Evolutionary conservation across 1,140 invertebrate genomes (phyloP), one percentile per base, ranked within the genome.

Genomic region (Ruditapes philippinarum): DNA sequence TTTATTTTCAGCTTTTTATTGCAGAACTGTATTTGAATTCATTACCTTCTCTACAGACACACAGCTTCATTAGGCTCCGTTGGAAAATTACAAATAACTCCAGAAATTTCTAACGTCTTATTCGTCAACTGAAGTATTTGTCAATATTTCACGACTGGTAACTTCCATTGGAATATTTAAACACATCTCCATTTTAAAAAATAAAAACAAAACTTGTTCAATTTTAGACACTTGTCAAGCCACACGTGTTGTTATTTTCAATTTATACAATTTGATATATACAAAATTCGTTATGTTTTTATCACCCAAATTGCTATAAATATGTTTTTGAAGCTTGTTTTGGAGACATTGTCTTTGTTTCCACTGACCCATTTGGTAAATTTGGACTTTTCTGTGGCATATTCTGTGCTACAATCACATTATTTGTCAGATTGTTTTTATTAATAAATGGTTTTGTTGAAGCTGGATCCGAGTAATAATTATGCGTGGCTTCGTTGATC

Each of bases 251-350:
- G 68, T 76, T 51, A 86, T n/a, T 79, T 28, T 62, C 79, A 78
- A 57, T 65, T 22, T 62, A 25, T 36, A 68, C 28, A 62, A 40
- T 38, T 54, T 62, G 17, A 85, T 78, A 65, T 86, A 51, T 54
- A 60, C 51, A 86, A 76, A 49, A 76, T 60, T n/a, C n/a, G n/a
- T n/a, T n/a, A n/a, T 22, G 60, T 65, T 19, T 19, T 57, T 42
- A 86, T 81, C 76, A 70, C 51, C 28, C 40, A 40, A 19, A 25
- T 82, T 73, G 65, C 78, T 88, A 88, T 81, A 88, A 51, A 68
- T 88, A 88, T n/a, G 87, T 88, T 74, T 81, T 88, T 17, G 78
- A 81, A 11, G 87, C 84, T 25, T 87, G 87, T 22, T 88, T 80
- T 7, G 65, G 57, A 7, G 87, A 38, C 31, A 88, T 54, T 40